phyloP scores from a whole-genome alignment of 2,797 vertebrate species.

The Graptemys geographica region DNA sequence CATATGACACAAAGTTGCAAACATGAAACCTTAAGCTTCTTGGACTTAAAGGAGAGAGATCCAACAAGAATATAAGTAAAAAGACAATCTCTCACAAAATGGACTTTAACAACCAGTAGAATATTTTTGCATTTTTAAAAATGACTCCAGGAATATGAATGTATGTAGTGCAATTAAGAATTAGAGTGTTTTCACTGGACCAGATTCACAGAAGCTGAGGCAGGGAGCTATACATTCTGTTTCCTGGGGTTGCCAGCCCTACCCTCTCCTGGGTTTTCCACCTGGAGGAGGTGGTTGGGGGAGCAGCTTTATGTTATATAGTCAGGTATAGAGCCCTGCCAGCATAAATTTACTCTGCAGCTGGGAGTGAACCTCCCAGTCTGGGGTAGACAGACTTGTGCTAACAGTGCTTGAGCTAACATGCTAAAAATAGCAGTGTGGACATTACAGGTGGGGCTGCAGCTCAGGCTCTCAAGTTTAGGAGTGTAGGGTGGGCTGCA shows the following conservation, averaged over 20 bases:
- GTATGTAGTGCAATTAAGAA: not conserved
- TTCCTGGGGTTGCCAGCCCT: rapidly evolving
- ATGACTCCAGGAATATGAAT: rapidly evolving
- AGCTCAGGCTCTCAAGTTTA: not conserved
- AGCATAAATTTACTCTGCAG: not conserved
- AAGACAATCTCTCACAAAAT: not conserved
- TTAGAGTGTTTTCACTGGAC: not conserved
- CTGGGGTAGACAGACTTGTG: not conserved
- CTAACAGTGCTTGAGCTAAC: not conserved
- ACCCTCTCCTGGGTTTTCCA: not conserved
- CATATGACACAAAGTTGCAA: not conserved
- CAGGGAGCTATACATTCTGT: not conserved
- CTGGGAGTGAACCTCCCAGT: not conserved
- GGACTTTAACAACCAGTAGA: not conserved
- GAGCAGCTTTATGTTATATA: rapidly evolving
- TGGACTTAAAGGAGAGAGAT: not conserved
- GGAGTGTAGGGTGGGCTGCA: not conserved
- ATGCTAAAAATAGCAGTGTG: not conserved
- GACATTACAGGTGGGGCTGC: not conserved
- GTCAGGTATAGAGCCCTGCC: not conserved
- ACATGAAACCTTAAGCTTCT: constrained; percentile 1
- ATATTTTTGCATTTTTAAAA: not conserved
- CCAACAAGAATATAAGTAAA: not conserved
- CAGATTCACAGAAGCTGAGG: not conserved
- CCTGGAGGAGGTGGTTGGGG: rapidly evolving